Evolutionary conservation across 2,888 invertebrate species (phyloP).

Genomic region (Clanis bilineata): DNA sequence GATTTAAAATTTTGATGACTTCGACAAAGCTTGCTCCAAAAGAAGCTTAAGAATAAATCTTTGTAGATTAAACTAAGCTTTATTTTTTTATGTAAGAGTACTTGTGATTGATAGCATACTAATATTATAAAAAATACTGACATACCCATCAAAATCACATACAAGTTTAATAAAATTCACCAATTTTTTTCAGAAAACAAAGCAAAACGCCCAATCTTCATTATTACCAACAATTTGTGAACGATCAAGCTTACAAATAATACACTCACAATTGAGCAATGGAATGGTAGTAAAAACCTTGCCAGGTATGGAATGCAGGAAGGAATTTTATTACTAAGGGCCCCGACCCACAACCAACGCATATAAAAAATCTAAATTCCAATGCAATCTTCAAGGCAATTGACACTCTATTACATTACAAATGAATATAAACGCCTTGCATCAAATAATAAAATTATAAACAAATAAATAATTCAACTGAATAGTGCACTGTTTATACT

Average conservation of each 20-base stretch:
- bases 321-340: conserved; percentile 4
- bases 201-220: conserved; percentile 17
- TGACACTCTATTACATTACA: not conserved
- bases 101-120: too few relatives aligned
- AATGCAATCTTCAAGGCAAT: not conserved
- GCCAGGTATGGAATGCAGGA: conserved; percentile 15
- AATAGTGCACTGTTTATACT: not conserved
- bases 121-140: too few relatives aligned
- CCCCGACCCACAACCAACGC: not conserved
- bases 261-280: conserved; percentile 19
- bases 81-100: too few relatives aligned
- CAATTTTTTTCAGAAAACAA: conserved; percentile 22
- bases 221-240: conserved; percentile 40
- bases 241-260: conserved; percentile 37
- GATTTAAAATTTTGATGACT: too few relatives aligned
- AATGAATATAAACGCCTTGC: not conserved
- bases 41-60: too few relatives aligned
- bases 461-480: not conserved
- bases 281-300: conserved; percentile 18
- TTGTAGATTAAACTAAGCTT: too few relatives aligned
- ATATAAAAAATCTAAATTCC: not conserved
- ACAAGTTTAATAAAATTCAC: conserved; percentile 19
- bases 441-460: not conserved
- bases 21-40: too few relatives aligned
- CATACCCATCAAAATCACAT: conserved; percentile 16